Conservation (phyloP, 2,113 vertebrate genomes). For the Nyctibius bracteatus region DNA sequence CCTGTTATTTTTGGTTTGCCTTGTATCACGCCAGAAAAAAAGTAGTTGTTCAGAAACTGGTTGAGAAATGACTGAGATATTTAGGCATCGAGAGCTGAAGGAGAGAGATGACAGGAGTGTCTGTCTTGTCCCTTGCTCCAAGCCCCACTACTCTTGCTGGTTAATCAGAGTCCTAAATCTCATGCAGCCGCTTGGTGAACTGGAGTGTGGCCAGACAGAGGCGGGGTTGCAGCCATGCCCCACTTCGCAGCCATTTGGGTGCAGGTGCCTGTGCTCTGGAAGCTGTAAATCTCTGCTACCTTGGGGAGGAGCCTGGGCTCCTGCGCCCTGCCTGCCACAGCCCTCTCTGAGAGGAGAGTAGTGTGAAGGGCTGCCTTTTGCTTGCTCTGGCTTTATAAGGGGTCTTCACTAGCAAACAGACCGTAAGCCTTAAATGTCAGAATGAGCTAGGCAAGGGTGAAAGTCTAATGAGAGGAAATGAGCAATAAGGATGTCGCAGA, state of each 20-base stretch:
- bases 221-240: background rate
- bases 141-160: background rate
- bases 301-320: background rate
- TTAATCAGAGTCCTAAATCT: background rate
- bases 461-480: background rate
- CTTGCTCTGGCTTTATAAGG: background rate
- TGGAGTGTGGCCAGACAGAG: accelerated
- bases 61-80: background rate
- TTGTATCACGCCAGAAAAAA: background rate
- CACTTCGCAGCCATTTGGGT: background rate
- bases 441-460: background rate
- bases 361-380: background rate
- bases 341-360: background rate
- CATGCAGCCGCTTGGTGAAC: background rate
- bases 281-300: background rate
- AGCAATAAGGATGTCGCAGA: background rate
- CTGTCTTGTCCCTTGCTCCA: background rate
- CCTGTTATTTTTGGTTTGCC: background rate
- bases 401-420: background rate
- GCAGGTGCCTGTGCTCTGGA: background rate
- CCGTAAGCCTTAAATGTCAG: background rate
- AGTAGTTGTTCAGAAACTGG: background rate
- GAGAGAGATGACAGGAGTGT: background rate
- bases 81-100: background rate
- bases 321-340: background rate